A percentile compares a stretch with the other conserved stretches of the same genome.
These are phyloP conservation scores for Grantiella picta DNA, from an alignment of 2,113 vertebrate species.

Conservation along the genomic window DNA sequence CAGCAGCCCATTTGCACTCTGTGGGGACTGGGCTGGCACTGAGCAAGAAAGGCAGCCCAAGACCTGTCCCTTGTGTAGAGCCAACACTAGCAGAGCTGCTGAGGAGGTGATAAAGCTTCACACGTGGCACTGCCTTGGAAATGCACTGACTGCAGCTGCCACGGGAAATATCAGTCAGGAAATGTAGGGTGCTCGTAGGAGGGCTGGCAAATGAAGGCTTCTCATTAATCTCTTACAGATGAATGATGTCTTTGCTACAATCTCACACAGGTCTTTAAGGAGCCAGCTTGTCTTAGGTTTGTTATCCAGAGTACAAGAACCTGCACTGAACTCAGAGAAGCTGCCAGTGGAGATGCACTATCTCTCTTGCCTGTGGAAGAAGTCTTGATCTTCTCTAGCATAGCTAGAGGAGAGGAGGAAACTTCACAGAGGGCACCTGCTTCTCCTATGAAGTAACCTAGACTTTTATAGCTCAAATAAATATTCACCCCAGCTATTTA, in stretches of 20 bases:
- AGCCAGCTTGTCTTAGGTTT: background rate
- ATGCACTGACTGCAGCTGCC: background rate
- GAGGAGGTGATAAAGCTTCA: background rate
- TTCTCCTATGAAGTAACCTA: background rate
- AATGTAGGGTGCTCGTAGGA: background rate
- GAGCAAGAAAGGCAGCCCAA: background rate
- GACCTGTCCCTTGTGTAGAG: background rate
- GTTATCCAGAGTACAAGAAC: background rate
- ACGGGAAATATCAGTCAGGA: background rate
- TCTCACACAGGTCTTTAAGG: background rate
- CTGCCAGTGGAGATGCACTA: background rate
- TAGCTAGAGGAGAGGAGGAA: background rate
- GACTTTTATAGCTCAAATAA: background rate
- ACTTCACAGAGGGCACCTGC: background rate
- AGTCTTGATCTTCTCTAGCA: background rate
- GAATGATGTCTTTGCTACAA: background rate
- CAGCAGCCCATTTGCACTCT: background rate
- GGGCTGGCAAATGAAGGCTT: background rate
- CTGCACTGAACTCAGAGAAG: background rate
- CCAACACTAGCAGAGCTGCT: background rate
- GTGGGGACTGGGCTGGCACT: background rate
- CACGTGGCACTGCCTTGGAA: background rate
- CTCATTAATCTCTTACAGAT: background rate
- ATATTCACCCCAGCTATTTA: background rate
- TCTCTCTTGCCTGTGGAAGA: background rate